A percentile compares a stretch with the other conserved stretches of the same genome.
phyloP scores from a whole-genome alignment of 2,888 invertebrate species.

The Trichogramma dendrolimi region DNA sequence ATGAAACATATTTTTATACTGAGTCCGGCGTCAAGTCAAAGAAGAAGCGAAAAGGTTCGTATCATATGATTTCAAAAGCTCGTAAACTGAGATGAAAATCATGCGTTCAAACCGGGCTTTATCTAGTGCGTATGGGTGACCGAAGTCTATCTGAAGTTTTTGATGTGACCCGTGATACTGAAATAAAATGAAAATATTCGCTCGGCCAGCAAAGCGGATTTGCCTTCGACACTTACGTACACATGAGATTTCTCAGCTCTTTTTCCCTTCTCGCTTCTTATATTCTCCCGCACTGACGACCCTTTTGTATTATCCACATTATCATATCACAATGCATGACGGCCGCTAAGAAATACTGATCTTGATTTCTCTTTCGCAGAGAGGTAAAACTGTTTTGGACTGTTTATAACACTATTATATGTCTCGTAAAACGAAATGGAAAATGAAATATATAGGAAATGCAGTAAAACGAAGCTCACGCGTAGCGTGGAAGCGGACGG shows the following conservation, averaged over 20 bases:
- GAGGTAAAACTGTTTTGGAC: constrained; percentile 11
- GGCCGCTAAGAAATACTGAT: constrained; percentile 3
- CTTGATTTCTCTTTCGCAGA: constrained; percentile 17
- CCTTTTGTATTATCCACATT: constrained; percentile 18
- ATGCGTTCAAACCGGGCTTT: constrained; percentile 44
- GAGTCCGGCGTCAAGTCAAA: background rate
- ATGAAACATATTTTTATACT: too few relatives aligned
- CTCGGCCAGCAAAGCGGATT: constrained; percentile 15
- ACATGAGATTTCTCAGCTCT: constrained; percentile 5
- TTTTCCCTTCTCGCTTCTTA: background rate
- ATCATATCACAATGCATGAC: constrained; percentile 26
- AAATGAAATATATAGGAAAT: constrained; percentile 14
- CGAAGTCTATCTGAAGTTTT: constrained; percentile 1
- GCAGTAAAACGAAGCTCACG: background rate
- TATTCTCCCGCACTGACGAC: background rate
- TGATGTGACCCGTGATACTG: background rate
- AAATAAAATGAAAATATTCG: constrained; percentile 15
- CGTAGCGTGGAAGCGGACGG: background rate
- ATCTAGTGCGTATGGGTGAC: constrained; percentile 6
- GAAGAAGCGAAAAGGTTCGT: constrained; percentile 4
- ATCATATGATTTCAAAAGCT: constrained; percentile 44
- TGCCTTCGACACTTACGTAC: too few relatives aligned
- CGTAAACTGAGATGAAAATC: constrained; percentile 51
- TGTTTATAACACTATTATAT: constrained; percentile 28
- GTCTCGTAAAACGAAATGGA: constrained; percentile 28